phyloP scores from a whole-genome alignment of 2,797 vertebrate species.

The Leucoraja ocellata region DNA sequence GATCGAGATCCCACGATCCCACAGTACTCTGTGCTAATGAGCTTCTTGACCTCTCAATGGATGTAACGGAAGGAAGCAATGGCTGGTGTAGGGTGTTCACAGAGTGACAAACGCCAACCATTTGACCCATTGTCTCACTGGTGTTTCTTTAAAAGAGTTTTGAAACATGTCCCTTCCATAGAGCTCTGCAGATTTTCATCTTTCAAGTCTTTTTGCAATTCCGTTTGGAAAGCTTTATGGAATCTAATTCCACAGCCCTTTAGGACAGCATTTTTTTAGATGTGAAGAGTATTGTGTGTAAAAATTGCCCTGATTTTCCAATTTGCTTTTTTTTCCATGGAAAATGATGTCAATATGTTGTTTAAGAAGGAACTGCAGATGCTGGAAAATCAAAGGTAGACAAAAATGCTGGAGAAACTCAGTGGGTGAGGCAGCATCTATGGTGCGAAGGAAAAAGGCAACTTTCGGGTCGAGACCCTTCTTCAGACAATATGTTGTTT shows the following conservation, averaged over 20 bases:
- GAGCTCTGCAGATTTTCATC: background rate
- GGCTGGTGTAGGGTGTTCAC: background rate
- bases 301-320: background rate
- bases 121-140: background rate
- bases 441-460: too few species aligned
- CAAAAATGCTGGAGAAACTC: too few species aligned
- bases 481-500: too few species aligned
- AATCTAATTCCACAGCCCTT: background rate
- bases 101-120: background rate
- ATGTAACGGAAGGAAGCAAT: background rate
- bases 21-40: background rate
- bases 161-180: background rate
- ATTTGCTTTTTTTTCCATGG: background rate
- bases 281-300: background rate
- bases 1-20: too few species aligned
- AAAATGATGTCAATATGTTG: background rate
- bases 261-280: background rate
- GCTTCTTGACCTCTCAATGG: background rate
- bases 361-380: too few species aligned
- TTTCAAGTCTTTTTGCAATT: background rate
- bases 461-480: too few species aligned
- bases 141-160: background rate
- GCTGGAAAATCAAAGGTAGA: too few species aligned
- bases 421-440: too few species aligned
- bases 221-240: background rate